Percentiles rank a stretch among this genome's conserved stretches.
phyloP scores from a whole-genome alignment of 2,888 invertebrate genomes.

The Hybos culiciformis region DNA sequence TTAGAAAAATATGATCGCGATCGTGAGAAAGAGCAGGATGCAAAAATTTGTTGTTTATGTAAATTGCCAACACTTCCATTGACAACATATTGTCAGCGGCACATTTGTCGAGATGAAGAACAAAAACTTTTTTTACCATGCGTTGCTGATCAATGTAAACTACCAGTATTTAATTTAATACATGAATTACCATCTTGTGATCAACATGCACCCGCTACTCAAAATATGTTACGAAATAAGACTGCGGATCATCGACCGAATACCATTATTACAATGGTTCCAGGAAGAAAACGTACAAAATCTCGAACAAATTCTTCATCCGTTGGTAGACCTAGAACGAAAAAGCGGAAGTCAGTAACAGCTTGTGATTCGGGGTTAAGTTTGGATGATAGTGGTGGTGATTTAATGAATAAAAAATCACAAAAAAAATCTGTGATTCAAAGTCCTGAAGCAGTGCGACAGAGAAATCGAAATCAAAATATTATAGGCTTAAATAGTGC shows the following conservation, averaged over 20 bases:
- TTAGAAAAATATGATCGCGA: too few species aligned
- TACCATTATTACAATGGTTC: constrained; percentile 2
- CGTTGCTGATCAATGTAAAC: constrained; percentile 65
- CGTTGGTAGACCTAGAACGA: constrained; percentile 10
- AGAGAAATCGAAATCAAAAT: too few species aligned
- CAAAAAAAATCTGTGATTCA: too few species aligned
- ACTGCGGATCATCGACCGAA: constrained; percentile 14
- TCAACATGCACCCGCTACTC: constrained; percentile 73
- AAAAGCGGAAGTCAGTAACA: constrained; percentile 11
- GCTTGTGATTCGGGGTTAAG: constrained; percentile 1
- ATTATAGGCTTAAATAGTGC: background rate
- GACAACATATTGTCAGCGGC: constrained; percentile 67
- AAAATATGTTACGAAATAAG: constrained; percentile 68
- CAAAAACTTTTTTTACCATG: constrained; percentile 71
- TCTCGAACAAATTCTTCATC: constrained; percentile 4
- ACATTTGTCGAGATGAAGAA: constrained; percentile 73
- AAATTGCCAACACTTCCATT: constrained; percentile 27
- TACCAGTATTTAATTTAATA: constrained; percentile 62
- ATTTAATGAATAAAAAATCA: too few species aligned
- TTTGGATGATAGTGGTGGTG: constrained; percentile 2
- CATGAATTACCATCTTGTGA: constrained; percentile 74
- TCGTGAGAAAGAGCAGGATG: too few species aligned
- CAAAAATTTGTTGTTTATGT: constrained; percentile 29
- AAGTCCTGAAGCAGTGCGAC: too few species aligned
- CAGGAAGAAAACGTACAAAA: constrained; percentile 46